These are phyloP conservation scores for Hypolimnas misippus DNA, from an alignment of 2,888 invertebrate species.

Conservation along the genomic window DNA sequence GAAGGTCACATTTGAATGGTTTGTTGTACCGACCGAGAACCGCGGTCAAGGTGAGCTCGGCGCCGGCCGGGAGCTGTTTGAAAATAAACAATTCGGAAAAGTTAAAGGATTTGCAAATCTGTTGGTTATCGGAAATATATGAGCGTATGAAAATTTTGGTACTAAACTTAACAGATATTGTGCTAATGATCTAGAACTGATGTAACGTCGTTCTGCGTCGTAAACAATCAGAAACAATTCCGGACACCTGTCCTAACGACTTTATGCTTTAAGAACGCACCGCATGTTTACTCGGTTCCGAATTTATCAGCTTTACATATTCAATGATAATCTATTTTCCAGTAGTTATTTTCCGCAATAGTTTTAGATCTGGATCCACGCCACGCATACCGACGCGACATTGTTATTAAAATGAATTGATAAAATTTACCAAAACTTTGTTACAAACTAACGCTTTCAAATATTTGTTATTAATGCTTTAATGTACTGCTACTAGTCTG, in stretches of 20 bases:
- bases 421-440: not conserved
- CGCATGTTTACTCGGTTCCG: slow-evolving; percentile 21
- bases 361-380: slow-evolving; percentile 28
- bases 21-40: slow-evolving; percentile 57
- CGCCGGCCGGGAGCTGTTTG: slow-evolving; percentile 60
- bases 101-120: slow-evolving; percentile 33
- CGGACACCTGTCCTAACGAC: slow-evolving; percentile 13
- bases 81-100: slow-evolving; percentile 61
- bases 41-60: slow-evolving; percentile 72
- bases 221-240: not conserved
- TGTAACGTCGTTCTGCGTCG: not conserved
- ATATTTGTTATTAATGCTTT: too few relatives aligned
- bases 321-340: slow-evolving; percentile 29
- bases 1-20: slow-evolving; percentile 63
- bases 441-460: not conserved
- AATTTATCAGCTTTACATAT: slow-evolving; percentile 18
- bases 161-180: too few relatives aligned
- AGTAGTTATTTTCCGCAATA: slow-evolving; percentile 26
- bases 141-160: too few relatives aligned
- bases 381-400: slow-evolving; percentile 25
- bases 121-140: too few relatives aligned
- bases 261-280: slow-evolving; percentile 7
- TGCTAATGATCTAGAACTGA: too few relatives aligned
- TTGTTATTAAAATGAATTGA: slow-evolving; percentile 19
- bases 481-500: too few relatives aligned